Conservation (phyloP, 2,888 invertebrate species). For the Lasioglossum leucozonium region DNA sequence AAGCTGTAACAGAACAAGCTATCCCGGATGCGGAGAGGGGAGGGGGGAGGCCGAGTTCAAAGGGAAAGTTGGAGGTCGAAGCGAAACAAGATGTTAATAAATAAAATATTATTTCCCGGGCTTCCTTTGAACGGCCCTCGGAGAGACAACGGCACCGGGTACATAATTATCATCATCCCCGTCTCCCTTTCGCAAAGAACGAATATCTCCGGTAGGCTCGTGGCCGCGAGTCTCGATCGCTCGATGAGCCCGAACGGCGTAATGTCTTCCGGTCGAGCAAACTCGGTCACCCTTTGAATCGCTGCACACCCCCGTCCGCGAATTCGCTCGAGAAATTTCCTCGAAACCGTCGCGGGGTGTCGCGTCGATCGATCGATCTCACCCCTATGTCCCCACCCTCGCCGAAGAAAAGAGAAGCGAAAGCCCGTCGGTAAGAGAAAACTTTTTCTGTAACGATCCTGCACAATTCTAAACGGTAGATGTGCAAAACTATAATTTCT, state of each 20-base stretch:
- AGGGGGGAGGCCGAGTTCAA: neutral
- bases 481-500: too few species aligned
- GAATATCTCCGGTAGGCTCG: constrained; percentile 4
- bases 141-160: neutral
- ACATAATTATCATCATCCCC: constrained; percentile 30
- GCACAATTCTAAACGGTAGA: too few species aligned
- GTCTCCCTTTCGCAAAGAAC: neutral
- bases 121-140: constrained; percentile 2
- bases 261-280: constrained; percentile 10
- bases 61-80: constrained; percentile 3
- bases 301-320: neutral
- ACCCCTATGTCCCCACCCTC: neutral
- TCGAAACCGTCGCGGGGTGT: neutral
- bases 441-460: too few species aligned
- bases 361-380: neutral
- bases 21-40: neutral
- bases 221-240: neutral
- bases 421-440: too few species aligned
- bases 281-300: constrained; percentile 13
- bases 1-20: neutral
- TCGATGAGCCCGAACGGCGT: constrained; percentile 9
- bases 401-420: too few species aligned
- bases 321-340: neutral
- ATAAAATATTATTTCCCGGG: constrained; percentile 45
- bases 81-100: constrained; percentile 37